Conservation (phyloP, 2,113 vertebrate genomes). For the Cranoglanis bouderius region DNA sequence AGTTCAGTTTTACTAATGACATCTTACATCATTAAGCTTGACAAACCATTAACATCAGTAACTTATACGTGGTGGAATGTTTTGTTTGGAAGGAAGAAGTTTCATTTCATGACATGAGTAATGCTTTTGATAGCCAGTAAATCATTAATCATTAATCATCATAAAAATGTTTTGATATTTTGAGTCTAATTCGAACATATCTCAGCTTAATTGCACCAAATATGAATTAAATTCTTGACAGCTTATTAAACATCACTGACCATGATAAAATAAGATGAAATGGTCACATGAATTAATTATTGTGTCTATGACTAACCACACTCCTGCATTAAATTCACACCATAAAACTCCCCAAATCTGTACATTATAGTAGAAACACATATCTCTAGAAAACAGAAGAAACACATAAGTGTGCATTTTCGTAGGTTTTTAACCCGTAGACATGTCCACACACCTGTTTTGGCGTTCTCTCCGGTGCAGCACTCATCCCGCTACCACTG, state of each 20-base stretch:
- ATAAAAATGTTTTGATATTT: background rate
- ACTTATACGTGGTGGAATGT: background rate
- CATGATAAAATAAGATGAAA: background rate
- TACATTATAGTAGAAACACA: background rate
- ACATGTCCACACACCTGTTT: slow-evolving; percentile 68
- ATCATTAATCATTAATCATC: background rate
- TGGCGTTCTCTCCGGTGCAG: slow-evolving; percentile 62
- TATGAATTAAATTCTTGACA: background rate
- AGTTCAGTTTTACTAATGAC: background rate
- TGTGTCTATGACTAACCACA: background rate
- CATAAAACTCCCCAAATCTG: background rate
- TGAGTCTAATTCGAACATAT: background rate
- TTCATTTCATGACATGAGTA: background rate
- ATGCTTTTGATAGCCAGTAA: background rate
- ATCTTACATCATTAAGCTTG: background rate
- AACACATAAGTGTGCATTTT: background rate
- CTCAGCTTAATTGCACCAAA: background rate
- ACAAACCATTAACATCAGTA: background rate
- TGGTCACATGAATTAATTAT: background rate
- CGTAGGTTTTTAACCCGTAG: background rate
- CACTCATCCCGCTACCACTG: slow-evolving; percentile 58
- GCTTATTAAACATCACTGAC: background rate
- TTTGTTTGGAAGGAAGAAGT: background rate
- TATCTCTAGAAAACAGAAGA: slow-evolving; percentile 1
- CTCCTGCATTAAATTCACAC: background rate